Base-by-base conservation (phyloP, 2,888 invertebrate genomes). In the Caenorhabditis wallacei region DNA sequence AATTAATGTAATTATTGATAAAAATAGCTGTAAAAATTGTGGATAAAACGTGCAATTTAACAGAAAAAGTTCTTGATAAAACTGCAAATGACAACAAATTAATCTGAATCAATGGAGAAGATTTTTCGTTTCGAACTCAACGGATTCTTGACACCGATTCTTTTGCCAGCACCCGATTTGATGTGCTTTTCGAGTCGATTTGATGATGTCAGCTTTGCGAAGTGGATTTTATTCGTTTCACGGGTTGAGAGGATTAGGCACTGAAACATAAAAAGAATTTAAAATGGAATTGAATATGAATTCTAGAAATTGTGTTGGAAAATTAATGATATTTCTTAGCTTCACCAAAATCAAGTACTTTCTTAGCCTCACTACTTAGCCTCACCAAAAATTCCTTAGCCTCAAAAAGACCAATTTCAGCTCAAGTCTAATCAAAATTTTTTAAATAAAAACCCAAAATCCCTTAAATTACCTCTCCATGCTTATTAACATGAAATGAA, bases 401-500 rank as follows among this genome's bases (percentile, higher is more conserved):
- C 40, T 40, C 40, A 40, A 2, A 10, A 40, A 10, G 11, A 40
- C 2, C 2, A 30, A 5, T 30, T 8, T 30, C 8, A 30, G 10
- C 40, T 13, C 16, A 13, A 59, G 40, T 22, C 35, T 59, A 24
- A 54, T 7, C 26, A 35, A 59, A 37, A n/a, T 30, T 30, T 30
- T 30, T 30, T 30, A 3, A 30, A 30, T 30, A 10, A 10, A 40
- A 16, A 40, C 11, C 13, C 40, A 13, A 13, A 40, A 10, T 40
- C 40, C 16, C 11, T 40, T 13, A 54, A 72, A 24, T 22, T 10
- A 76, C 71, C 30, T 82, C 63, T 56, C 83, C 84, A 10, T 56
- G 7, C 13, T 70, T 53, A 71, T 86, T 86, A 1, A 86, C 69
- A 51, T 63, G 68, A 43, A 84, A 83, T 1, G 79, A 59, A 7